phyloP scores from a whole-genome alignment of 2,888 invertebrate species.

The Tethea ocularis region DNA sequence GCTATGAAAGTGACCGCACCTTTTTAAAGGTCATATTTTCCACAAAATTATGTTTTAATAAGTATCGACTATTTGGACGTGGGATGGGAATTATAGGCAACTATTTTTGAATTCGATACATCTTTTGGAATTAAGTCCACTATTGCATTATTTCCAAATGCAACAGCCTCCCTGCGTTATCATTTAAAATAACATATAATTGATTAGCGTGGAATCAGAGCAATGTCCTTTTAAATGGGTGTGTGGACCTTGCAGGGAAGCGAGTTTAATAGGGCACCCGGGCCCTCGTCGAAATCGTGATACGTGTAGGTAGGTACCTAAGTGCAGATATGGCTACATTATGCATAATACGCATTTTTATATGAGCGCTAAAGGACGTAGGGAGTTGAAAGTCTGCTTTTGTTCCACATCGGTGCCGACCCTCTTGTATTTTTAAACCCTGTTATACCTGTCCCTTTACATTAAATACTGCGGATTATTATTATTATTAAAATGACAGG shows the following conservation, averaged over 20 bases:
- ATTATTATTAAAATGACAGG: too few relatives aligned
- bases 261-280: slow-evolving; percentile 2
- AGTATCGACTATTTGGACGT: too few relatives aligned
- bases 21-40: too few relatives aligned
- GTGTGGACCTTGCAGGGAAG: slow-evolving; percentile 14
- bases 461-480: slow-evolving; percentile 2
- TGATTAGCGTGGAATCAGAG: slow-evolving; percentile 20
- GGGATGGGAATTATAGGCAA: too few relatives aligned
- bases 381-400: slow-evolving; percentile 48
- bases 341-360: neutral
- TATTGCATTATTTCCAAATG: neutral
- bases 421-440: slow-evolving; percentile 42
- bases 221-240: slow-evolving; percentile 31
- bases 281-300: neutral
- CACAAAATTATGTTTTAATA: too few relatives aligned
- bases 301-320: neutral
- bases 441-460: slow-evolving; percentile 17
- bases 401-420: slow-evolving; percentile 78
- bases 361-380: slow-evolving; percentile 17
- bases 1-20: too few relatives aligned
- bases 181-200: neutral
- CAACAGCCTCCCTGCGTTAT: neutral
- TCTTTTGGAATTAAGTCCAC: neutral
- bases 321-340: neutral
- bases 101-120: too few relatives aligned